Evolutionary conservation across 2,888 invertebrate species (phyloP).

Genomic region (Meandrusa payeni): DNA sequence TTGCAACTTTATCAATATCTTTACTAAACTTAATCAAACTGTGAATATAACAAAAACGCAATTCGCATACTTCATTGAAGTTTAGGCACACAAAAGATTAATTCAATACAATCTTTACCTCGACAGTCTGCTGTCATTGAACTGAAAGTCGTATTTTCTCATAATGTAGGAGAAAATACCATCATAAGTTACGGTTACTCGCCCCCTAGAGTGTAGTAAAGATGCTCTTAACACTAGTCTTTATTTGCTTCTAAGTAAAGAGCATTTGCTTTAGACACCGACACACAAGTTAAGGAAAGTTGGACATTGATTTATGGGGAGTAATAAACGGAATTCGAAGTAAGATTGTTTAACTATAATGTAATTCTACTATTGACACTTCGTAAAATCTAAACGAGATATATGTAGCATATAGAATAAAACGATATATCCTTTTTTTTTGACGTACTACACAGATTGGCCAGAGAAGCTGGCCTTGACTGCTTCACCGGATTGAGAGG

Average conservation of each 20-base stretch:
- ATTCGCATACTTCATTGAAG: neutral
- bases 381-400: no score
- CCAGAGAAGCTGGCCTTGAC: no score
- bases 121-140: constrained; percentile 19
- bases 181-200: constrained; percentile 75
- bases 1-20: no score
- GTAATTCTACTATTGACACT: no score
- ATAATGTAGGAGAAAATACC: constrained; percentile 76
- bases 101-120: constrained; percentile 23
- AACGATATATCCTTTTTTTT: neutral
- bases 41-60: no score
- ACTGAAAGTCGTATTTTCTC: constrained; percentile 50
- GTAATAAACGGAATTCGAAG: constrained; percentile 8
- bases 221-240: constrained; percentile 79
- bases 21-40: no score
- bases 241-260: constrained; percentile 55
- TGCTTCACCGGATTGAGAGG: no score
- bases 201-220: constrained; percentile 75
- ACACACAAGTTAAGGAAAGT: constrained; percentile 22
- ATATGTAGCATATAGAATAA: no score
- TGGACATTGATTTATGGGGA: constrained; percentile 19
- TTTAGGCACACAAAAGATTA: constrained; percentile 9
- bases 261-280: constrained; percentile 25
- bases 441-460: no score
- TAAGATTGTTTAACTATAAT: neutral